Conservation (phyloP, 1,140 invertebrate species). For the Orchesella cincta region DNA sequence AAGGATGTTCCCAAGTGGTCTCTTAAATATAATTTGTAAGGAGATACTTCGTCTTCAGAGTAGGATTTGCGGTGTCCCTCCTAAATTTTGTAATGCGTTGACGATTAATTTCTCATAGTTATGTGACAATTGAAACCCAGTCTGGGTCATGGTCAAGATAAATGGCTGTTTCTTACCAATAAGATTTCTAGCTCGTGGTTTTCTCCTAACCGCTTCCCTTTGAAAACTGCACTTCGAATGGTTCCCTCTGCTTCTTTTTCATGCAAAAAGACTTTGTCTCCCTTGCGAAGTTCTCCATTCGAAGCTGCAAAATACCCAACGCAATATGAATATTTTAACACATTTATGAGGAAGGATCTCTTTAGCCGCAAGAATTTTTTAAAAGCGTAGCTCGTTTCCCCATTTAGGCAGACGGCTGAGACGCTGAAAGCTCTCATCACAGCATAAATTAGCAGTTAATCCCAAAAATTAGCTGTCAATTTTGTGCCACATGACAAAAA, state of each 20-base stretch:
- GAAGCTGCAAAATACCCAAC: too few relatives aligned
- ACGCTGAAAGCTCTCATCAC: too few relatives aligned
- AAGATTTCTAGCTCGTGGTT: neutral
- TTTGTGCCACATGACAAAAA: too few relatives aligned
- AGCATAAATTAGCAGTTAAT: too few relatives aligned
- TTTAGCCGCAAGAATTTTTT: too few relatives aligned
- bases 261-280: slow-evolving; percentile 11
- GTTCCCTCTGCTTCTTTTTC: neutral
- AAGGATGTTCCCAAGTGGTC: slow-evolving; percentile 13
- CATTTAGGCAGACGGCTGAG: too few relatives aligned
- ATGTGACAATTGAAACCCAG: neutral
- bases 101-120: slow-evolving; percentile 11
- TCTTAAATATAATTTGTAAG: slow-evolving; percentile 25
- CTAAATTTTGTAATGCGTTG: neutral
- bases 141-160: neutral
- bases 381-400: too few relatives aligned
- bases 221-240: slow-evolving; percentile 15
- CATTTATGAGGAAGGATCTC: too few relatives aligned
- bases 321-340: too few relatives aligned
- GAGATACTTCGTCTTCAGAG: neutral
- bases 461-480: too few relatives aligned
- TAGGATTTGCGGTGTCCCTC: slow-evolving; percentile 20
- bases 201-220: neutral
- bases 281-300: neutral
- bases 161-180: slow-evolving; percentile 15